These are phyloP conservation scores for Epirrhoe alternata DNA, from an alignment of 2,888 invertebrate genomes.

Conservation along the genomic window DNA sequence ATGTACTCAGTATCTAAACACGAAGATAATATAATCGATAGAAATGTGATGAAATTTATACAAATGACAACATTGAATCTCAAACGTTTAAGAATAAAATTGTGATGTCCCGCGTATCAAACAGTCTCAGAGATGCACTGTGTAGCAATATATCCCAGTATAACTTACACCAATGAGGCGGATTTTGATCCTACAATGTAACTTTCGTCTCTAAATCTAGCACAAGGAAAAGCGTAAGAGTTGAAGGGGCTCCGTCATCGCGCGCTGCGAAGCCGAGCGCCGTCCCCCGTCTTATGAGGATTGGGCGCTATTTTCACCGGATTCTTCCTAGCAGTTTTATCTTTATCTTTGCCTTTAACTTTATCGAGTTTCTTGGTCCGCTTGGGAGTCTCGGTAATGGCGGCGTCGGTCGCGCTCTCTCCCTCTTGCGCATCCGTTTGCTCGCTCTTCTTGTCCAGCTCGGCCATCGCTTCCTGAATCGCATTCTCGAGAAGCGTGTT, in stretches of 20 bases:
- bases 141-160: conserved; percentile 30
- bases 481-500: conserved; percentile 95
- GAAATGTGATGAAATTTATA: conserved; percentile 38
- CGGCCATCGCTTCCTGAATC: conserved; percentile 96
- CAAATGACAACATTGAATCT: conserved; percentile 37
- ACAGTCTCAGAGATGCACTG: conserved; percentile 40
- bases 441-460: conserved; percentile 90
- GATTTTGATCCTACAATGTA: conserved; percentile 39
- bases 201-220: conserved; percentile 26
- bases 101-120: conserved; percentile 42
- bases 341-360: conserved; percentile 59
- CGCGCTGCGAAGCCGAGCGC: conserved; percentile 81
- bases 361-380: conserved; percentile 62
- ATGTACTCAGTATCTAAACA: conserved; percentile 39
- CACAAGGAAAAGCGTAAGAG: conserved; percentile 24
- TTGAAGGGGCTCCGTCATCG: conserved; percentile 65
- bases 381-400: conserved; percentile 56
- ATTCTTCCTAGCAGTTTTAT: conserved; percentile 60
- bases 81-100: conserved; percentile 35
- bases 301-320: conserved; percentile 57
- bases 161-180: conserved; percentile 41
- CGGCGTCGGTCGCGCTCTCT: conserved; percentile 23
- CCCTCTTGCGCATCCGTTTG: conserved; percentile 29
- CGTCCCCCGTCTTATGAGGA: conserved; percentile 60
- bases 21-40: conserved; percentile 37